phyloP scores from a whole-genome alignment of 2,797 vertebrate species.

The Podarcis siculus region DNA sequence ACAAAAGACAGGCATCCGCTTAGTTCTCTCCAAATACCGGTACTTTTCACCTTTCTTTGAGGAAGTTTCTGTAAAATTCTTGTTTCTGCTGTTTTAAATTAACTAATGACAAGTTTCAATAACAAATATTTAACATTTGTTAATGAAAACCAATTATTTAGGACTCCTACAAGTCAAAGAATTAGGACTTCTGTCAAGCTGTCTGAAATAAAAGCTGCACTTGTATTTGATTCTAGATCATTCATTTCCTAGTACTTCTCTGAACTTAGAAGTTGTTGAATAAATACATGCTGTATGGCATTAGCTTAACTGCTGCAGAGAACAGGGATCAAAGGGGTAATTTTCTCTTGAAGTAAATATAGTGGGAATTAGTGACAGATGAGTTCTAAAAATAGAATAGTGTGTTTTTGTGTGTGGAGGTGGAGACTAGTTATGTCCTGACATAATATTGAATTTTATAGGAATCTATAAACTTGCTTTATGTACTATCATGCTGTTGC shows the following conservation, averaged over 20 bases:
- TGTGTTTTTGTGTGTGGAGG: background rate
- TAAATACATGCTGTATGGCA: background rate
- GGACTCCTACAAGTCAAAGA: background rate
- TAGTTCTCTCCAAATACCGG: background rate
- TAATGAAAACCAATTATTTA: slow-evolving; percentile 21
- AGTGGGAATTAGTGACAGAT: slow-evolving; percentile 10
- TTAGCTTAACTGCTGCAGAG: background rate
- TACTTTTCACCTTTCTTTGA: background rate
- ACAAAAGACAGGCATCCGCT: background rate
- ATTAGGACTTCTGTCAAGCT: slow-evolving; percentile 2
- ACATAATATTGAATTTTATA: background rate
- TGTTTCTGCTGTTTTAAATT: background rate
- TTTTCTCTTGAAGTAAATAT: slow-evolving; percentile 5
- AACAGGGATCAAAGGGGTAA: background rate
- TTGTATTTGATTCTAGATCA: background rate
- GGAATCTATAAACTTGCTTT: background rate
- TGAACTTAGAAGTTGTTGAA: background rate
- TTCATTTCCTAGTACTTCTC: background rate
- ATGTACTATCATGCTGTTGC: no score
- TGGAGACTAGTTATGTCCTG: background rate
- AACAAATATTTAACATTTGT: slow-evolving; percentile 10
- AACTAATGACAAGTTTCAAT: slow-evolving; percentile 3
- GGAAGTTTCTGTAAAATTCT: background rate
- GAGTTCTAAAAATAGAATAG: background rate
- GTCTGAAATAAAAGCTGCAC: slow-evolving; percentile 11